A percentile compares a stretch with the other conserved stretches of the same genome.
Conservation (phyloP, 2,797 vertebrate species). For the Rousettus madagascariensis region DNA sequence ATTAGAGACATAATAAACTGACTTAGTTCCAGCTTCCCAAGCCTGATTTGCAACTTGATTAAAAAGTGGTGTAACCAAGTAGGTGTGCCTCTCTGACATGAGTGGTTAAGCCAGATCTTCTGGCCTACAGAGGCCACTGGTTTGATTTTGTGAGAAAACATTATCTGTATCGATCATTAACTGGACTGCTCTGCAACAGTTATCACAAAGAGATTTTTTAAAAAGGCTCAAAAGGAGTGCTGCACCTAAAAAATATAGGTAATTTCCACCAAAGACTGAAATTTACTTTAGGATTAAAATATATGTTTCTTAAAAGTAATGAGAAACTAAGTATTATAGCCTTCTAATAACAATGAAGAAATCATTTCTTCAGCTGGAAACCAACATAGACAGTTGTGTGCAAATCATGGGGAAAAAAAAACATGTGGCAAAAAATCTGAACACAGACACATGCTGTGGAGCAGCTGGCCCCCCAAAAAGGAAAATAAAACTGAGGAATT, state of each 20-base stretch:
- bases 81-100: slow-evolving; percentile 39
- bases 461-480: background rate
- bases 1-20: slow-evolving; percentile 50
- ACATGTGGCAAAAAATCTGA: background rate
- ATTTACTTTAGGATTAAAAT: background rate
- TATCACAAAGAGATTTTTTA: background rate
- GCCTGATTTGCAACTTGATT: slow-evolving; percentile 60
- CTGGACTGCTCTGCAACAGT: background rate
- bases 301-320: background rate
- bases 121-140: slow-evolving; percentile 33
- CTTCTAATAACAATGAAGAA: background rate
- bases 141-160: slow-evolving; percentile 68
- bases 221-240: background rate
- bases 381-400: background rate
- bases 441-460: background rate
- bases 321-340: background rate
- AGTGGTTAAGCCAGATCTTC: slow-evolving; percentile 77
- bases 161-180: slow-evolving; percentile 36
- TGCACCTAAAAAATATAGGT: background rate
- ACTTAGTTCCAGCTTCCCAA: slow-evolving; percentile 52
- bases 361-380: background rate
- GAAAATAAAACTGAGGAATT: background rate
- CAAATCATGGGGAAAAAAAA: background rate
- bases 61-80: slow-evolving; percentile 60
- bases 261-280: background rate